These are phyloP conservation scores for Gadus macrocephalus DNA, from an alignment of 2,113 vertebrate genomes.

Conservation along the genomic window DNA sequence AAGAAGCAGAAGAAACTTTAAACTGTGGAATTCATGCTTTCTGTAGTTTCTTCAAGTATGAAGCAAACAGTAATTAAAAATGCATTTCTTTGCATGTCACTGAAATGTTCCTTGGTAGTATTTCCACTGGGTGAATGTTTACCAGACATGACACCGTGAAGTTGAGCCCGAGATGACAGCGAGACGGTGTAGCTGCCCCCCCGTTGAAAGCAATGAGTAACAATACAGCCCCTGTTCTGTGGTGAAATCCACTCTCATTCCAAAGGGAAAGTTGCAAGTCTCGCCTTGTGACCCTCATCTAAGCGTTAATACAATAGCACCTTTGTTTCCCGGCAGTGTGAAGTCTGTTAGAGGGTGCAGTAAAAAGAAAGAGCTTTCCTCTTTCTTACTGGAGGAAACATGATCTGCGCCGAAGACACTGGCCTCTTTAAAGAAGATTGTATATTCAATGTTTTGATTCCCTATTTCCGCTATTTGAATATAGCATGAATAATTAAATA, in stretches of 20 bases:
- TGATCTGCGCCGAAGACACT: slow-evolving; percentile 20
- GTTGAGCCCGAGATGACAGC: too few relatives aligned
- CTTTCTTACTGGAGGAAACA: slow-evolving; percentile 25
- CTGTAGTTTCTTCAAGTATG: too few relatives aligned
- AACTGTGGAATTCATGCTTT: too few relatives aligned
- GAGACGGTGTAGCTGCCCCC: background rate
- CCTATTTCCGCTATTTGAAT: too few relatives aligned
- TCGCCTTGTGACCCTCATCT: slow-evolving; percentile 47
- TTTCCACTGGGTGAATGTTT: too few relatives aligned
- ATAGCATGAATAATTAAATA: too few relatives aligned
- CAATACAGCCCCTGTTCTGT: slow-evolving; percentile 14
- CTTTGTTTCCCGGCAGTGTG: slow-evolving; percentile 49
- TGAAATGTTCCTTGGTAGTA: too few relatives aligned
- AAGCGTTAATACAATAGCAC: slow-evolving; percentile 50
- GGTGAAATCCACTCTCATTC: slow-evolving; percentile 42
- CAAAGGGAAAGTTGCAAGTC: slow-evolving; percentile 40
- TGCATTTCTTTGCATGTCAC: too few relatives aligned
- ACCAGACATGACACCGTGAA: too few relatives aligned
- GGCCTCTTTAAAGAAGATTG: slow-evolving; percentile 17
- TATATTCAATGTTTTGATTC: background rate
- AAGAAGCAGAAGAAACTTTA: too few relatives aligned
- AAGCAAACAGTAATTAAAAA: too few relatives aligned
- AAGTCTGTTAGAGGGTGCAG: slow-evolving; percentile 27
- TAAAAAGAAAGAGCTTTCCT: slow-evolving; percentile 34
- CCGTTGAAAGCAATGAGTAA: background rate